phyloP scores from a whole-genome alignment of 2,113 vertebrate genomes.

The Euleptes europaea region DNA sequence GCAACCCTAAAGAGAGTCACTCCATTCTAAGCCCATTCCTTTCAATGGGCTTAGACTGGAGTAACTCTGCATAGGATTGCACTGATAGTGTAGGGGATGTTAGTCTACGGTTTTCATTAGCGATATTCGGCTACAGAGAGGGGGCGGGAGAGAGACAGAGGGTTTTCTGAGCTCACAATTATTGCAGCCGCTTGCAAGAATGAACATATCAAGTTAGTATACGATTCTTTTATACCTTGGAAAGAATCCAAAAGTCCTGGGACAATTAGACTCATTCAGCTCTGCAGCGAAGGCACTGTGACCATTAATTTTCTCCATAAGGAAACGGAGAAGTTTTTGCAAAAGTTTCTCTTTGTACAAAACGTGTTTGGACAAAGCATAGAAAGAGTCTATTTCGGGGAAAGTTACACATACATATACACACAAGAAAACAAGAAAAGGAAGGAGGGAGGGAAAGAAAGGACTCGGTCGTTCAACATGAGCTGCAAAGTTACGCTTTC shows the following conservation, averaged over 20 bases:
- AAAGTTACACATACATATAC: not conserved
- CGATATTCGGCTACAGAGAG: too few relatives aligned
- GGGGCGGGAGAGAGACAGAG: too few relatives aligned
- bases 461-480: not conserved
- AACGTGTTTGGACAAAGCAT: constrained; percentile 34
- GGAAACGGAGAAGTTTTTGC: constrained; percentile 10
- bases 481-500: constrained; percentile 15
- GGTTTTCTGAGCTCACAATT: too few relatives aligned
- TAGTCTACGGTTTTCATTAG: too few relatives aligned
- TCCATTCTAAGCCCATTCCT: too few relatives aligned
- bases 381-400: constrained; percentile 33
- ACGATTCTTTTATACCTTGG: not conserved
- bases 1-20: too few relatives aligned
- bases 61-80: too few relatives aligned
- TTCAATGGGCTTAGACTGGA: too few relatives aligned
- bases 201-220: not conserved
- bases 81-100: too few relatives aligned
- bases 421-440: not conserved
- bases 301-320: not conserved
- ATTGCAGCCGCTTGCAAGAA: not conserved
- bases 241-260: not conserved
- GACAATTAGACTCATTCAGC: not conserved
- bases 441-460: not conserved
- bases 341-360: not conserved
- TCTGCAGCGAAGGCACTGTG: not conserved